Evolutionary conservation across 2,113 vertebrate genomes (phyloP), one percentile per base, ranked within the genome.

Genomic region (Hemichromis elongatus): DNA sequence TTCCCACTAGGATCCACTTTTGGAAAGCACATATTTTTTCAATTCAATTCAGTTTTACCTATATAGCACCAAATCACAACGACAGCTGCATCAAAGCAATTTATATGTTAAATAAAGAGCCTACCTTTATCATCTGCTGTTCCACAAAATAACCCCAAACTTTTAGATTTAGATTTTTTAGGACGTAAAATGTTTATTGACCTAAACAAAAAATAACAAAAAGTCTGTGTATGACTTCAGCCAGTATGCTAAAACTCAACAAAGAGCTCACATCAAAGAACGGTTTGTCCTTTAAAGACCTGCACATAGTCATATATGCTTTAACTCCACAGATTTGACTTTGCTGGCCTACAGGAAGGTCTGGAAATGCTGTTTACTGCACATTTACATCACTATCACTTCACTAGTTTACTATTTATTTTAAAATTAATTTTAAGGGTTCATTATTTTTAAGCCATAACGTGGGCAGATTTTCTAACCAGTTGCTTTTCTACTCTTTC

Each of bases 301-400:
- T 47, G 45, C 45, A 18, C 2, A 4, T 6, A 47, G 45, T 47
- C 45, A 47, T 47, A 47, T 5, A 14, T 45, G 12, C 9, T 40
- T 40, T 40, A 45, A 45, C 14, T 14, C 12, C 42, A 45, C 5
- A 45, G 42, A 45, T 2, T 14, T 6, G 13, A 45, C n/a, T 68
- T n/a, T 70, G 16, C 0, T 9, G 0, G 0, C 66, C 21, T 18
- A 45, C 66, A 45, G 66, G 40, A 3, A 26, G 14, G 14, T 11
- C 66, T 70, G 9, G 18, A 26, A 47, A 1, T 18, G 40, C 28
- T 26, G 3, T 11, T 18, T 50, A 50, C 18, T 50, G 16, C 12
- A 45, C 21, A 47, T 47, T 47, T 47, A 16, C 14, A 70, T 70
- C 66, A 26, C 40, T 9, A 70, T 26, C 21, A 26, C 8, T 45